These are phyloP conservation scores for Halisarca cf. caerulea DNA, from an alignment of 37 sponge, comb jelly and placozoan species.

Conservation along the genomic window DNA sequence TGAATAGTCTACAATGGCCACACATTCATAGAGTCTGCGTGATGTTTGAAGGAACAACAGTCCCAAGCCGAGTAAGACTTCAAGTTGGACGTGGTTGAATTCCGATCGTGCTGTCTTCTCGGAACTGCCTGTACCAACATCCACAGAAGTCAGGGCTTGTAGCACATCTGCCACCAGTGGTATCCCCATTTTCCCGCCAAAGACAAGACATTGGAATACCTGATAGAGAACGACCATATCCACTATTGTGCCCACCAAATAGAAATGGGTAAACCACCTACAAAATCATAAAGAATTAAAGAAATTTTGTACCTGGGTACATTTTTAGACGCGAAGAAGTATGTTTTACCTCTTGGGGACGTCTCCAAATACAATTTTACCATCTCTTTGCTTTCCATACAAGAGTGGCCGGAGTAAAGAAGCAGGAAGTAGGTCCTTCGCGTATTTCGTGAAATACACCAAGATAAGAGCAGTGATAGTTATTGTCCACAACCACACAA, in stretches of 20 bases:
- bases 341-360: slow-evolving; percentile 20
- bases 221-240: slow-evolving; percentile 15
- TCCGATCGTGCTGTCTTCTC: neutral
- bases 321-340: no score
- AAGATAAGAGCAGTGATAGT: neutral
- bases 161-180: neutral
- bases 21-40: slow-evolving; percentile 70
- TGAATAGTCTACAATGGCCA: slow-evolving; percentile 62
- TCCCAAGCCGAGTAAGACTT: slow-evolving; percentile 35
- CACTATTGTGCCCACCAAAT: slow-evolving; percentile 65
- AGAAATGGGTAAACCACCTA: slow-evolving; percentile 81
- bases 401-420: no score
- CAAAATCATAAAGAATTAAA: no score
- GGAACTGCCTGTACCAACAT: neutral
- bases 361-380: neutral
- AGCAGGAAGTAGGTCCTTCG: neutral
- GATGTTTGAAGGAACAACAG: slow-evolving; percentile 56
- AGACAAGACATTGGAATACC: neutral
- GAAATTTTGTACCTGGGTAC: no score
- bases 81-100: neutral
- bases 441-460: neutral
- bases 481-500: neutral
- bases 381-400: neutral
- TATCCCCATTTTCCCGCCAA: neutral
- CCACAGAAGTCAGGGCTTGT: neutral